These are phyloP conservation scores for Onychorhynchus coronatus DNA, from an alignment of 2,113 vertebrate species.

Conservation along the genomic window DNA sequence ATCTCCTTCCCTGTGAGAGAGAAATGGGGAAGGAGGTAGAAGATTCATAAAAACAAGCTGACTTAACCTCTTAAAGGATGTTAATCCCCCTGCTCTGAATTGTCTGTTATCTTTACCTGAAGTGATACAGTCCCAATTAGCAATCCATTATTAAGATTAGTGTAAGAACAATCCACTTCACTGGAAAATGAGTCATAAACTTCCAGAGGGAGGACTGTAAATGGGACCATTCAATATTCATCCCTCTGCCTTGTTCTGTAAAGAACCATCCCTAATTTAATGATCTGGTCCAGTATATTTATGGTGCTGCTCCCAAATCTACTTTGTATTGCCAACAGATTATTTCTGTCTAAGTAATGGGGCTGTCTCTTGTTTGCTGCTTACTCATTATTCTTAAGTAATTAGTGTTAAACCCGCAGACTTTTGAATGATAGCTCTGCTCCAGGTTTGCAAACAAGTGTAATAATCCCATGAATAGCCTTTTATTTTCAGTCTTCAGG, in stretches of 20 bases:
- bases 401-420: not conserved
- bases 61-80: not conserved
- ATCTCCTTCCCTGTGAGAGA: not conserved
- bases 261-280: not conserved
- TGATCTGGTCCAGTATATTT: not conserved
- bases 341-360: not conserved
- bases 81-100: not conserved
- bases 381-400: not conserved
- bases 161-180: not conserved
- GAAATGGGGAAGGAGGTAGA: not conserved
- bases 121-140: not conserved
- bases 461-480: not conserved
- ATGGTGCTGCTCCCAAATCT: not conserved
- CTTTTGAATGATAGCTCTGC: not conserved
- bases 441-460: not conserved
- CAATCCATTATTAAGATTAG: not conserved
- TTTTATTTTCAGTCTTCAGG: not conserved
- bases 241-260: not conserved
- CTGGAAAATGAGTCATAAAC: not conserved
- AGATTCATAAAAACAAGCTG: not conserved
- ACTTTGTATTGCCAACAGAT: not conserved
- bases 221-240: not conserved
- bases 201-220: not conserved
- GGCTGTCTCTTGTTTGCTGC: not conserved
- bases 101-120: not conserved